These are phyloP conservation scores for Hystrix brachyura DNA, from an alignment of 2,113 vertebrate genomes.

Conservation along the genomic window DNA sequence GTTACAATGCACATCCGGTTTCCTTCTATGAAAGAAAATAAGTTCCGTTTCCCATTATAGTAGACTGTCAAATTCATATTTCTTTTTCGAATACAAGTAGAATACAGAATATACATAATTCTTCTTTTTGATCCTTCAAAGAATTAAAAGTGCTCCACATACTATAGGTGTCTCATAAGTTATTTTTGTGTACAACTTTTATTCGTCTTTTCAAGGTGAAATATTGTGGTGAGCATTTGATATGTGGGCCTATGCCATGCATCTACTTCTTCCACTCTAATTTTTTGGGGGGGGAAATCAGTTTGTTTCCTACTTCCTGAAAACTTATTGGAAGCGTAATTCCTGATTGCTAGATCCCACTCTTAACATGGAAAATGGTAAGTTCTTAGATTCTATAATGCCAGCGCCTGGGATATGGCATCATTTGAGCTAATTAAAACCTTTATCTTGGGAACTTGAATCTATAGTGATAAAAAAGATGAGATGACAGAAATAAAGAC, in stretches of 20 bases:
- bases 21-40: constrained; percentile 60
- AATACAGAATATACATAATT: neutral
- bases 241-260: neutral
- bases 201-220: constrained; percentile 48
- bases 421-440: neutral
- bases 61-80: constrained; percentile 44
- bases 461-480: neutral
- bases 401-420: neutral
- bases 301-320: neutral
- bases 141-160: neutral
- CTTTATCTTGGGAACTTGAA: neutral
- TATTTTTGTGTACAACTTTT: neutral
- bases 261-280: neutral
- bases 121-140: neutral
- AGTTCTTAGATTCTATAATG: neutral
- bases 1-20: constrained; percentile 36
- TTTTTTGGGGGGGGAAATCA: constrained; percentile 7
- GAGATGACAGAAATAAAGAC: neutral
- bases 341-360: neutral
- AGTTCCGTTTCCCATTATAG: constrained; percentile 16
- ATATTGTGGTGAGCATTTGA: neutral
- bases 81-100: constrained; percentile 55
- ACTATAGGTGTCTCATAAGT: neutral
- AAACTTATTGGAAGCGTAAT: neutral
- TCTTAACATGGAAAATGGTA: neutral